Base-by-base conservation (phyloP, 1,140 invertebrate genomes). In the Drosophila insularis region DNA sequence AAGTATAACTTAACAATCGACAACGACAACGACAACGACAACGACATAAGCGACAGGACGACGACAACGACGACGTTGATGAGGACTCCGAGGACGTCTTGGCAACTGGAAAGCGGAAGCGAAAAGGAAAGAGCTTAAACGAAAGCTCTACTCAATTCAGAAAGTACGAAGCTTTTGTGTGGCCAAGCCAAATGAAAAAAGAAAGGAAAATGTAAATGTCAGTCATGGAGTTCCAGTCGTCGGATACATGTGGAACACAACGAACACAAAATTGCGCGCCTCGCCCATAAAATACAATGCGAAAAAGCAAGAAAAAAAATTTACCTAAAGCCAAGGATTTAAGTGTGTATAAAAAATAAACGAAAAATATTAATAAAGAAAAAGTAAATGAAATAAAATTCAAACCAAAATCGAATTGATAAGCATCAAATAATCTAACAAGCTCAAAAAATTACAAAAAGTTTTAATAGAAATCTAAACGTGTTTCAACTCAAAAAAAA, bases 201-300 rank as follows among this genome's bases (percentile, higher is more conserved):
- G 21, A 63, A 63, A 63, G 27, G 77, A 60, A 63, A 60, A 76
- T 50, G 65, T 68, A 62, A 81, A 78, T 76, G 77, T 84, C 82
- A 91, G 90, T 91, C 90, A 91, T 91, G 90, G 80, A 91, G 89
- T 91, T 91, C 90, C 90, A 91, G 90, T 91, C 89, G 90, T 91
- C 90, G 90, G 90, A 91, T 91, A 90, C 90, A 91, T 85, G 80
- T 91, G 90, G 90, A 91, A 91, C 90, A 75, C 82, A 90, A 74
- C 80, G 78, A 81, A 76, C 72, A 89, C 73, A 70, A 73, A 63
- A 68, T 55, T 50, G 59, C 67, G 84, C 82, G 74, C 69, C 79
- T 78, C 79, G 70, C 71, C 68, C 68, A 64, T 63, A 63, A 73
- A 66, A 68, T 73, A 82, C 82, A 76, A 87, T 79, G 80, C 84